Evolutionary conservation across 2,113 vertebrate species (phyloP), one percentile per base, ranked within the genome.

Genomic region (Forbesichthys agassizii): DNA sequence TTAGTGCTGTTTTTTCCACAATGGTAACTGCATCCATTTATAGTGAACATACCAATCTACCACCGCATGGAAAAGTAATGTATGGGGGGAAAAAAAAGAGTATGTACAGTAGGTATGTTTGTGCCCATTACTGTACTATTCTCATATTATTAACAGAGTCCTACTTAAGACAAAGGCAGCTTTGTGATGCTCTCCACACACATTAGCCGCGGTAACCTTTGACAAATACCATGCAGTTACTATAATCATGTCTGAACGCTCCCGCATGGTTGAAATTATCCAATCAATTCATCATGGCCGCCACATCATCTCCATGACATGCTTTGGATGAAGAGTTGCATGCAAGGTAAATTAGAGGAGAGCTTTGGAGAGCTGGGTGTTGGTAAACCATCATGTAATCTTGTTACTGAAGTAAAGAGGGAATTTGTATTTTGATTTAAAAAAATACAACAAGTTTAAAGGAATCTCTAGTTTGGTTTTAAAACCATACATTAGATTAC

Each of bases 231-330:
- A 68, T 63, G 78, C 80, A 53, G 61, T 79, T 73, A 81, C 84
- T 82, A 79, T 83, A 89, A 91, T 91, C 74, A 68, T 75, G 71
- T 73, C 16, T 90, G 86, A 92, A 87, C 51, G 81, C 74, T 85
- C 79, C 83, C 88, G 84, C 89, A 90, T 91, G 92, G 79, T 79
- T 18, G 61, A 80, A 89, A 90, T 92, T 89, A 92, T 83, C 84
- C 84, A 86, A 88, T 87, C 85, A 90, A 75, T 84, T 79, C 79
- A 77, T 88, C 83, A 79, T 73, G n/a, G 33, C 18, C 3, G 18
- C 71, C 27, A 54, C 18, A 54, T 73, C 80, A 6, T 55, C 57
- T n/a, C 63, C 66, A 68, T 66, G 61, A 71, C 53, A 42, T 42
- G 0, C 11, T 49, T 47, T 1, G 9, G 51, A 14, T 54, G 51